Evolutionary conservation across 2,797 vertebrate species (phyloP), one percentile per base, ranked within the genome.

Genomic region (Bucorvus abyssinicus): DNA sequence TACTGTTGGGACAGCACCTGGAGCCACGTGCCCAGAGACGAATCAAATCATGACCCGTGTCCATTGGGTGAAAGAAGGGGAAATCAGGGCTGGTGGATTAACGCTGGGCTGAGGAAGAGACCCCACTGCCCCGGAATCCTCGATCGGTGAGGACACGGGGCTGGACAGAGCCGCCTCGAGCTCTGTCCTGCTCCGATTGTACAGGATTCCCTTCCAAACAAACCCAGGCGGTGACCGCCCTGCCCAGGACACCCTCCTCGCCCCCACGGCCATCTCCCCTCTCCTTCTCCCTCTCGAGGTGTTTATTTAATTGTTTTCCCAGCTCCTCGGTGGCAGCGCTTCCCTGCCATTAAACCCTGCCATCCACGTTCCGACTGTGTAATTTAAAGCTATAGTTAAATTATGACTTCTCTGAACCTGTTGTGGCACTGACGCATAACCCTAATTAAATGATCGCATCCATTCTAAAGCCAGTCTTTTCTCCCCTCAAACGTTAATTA

Each of bases 371-470:
- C 97, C 97, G 98, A 97, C 97, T 94, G 97, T 97, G 98, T 99
- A 98, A 99, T 99, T 99, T 99, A 99, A 98, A 98, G 98, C 98
- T 88, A 97, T 97, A 97, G 98, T 98, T 98, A 98, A 98, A 98
- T 98, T 98, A 98, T 98, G 98, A 98, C 98, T 98, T 98, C 98
- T 98, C 97, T 96, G 97, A 98, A 98, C 98, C 98, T 98, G 98
- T 99, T 98, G 98, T 98, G 98, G 98, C 98, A 98, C 98, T 98
- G 98, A 98, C 98, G 98, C 98, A 98, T 98, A 98, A 99, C 98
- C 98, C 99, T 99, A 99, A 99, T 99, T 99, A 99, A 98, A 98
- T 98, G 98, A 98, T 98, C 98, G 98, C 98, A 98, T 98, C 98
- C 98, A 98, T 98, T 98, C 98, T 98, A 98, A 98, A 98, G 98